A percentile compares a stretch with the other conserved stretches of the same genome.
These are phyloP conservation scores for Cynaeus angustus DNA, from an alignment of 2,888 invertebrate genomes.

Conservation along the genomic window DNA sequence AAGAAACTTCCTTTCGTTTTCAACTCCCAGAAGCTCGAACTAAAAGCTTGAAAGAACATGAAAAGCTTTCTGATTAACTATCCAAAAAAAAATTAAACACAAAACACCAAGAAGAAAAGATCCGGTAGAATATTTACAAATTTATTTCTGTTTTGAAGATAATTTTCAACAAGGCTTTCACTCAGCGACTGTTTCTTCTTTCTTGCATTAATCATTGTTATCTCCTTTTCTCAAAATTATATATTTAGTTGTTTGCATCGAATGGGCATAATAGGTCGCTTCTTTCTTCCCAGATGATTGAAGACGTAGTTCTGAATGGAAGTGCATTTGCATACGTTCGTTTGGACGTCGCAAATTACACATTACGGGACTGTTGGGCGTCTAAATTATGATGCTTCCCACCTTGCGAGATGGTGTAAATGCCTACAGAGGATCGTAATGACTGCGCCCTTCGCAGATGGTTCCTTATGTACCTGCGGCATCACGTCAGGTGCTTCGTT, in stretches of 20 bases:
- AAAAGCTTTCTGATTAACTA: too few relatives aligned
- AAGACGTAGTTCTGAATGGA: slow-evolving; percentile 37
- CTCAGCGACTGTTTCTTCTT: background rate
- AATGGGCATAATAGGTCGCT: slow-evolving; percentile 31
- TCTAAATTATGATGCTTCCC: slow-evolving; percentile 40
- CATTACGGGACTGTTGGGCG: slow-evolving; percentile 29
- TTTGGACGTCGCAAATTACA: slow-evolving; percentile 38
- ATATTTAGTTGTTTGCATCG: slow-evolving; percentile 36
- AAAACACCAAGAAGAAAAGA: too few relatives aligned
- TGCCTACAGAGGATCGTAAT: slow-evolving; percentile 18
- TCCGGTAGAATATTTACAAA: too few relatives aligned
- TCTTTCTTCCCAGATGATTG: slow-evolving; percentile 21
- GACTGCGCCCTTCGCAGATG: slow-evolving; percentile 35
- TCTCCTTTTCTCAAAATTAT: slow-evolving; percentile 15
- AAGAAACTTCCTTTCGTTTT: slow-evolving; percentile 1
- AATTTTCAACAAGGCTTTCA: background rate
- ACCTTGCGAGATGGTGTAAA: slow-evolving; percentile 29
- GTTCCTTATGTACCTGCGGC: slow-evolving; percentile 43
- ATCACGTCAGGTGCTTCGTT: slow-evolving; percentile 37
- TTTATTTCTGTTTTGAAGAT: background rate
- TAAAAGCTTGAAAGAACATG: background rate
- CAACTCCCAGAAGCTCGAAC: background rate
- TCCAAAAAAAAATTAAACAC: too few relatives aligned
- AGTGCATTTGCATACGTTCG: slow-evolving; percentile 30
- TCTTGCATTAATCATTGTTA: slow-evolving; percentile 27